phyloP scores from a whole-genome alignment of 64 coral and sea anemone species.

The Montipora cactus region DNA sequence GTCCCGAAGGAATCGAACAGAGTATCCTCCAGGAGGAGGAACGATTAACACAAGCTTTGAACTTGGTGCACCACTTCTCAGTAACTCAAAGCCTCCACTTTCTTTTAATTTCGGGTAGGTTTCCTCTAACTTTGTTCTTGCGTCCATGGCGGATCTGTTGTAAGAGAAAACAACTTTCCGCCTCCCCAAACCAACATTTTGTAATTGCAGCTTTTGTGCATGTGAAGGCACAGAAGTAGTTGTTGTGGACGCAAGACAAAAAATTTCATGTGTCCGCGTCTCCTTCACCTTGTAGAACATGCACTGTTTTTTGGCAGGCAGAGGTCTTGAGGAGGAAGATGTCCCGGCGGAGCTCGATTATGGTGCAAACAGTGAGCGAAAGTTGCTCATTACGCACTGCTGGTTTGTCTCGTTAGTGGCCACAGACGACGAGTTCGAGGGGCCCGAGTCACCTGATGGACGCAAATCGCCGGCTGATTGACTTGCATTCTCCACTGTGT shows the following conservation, averaged over 20 bases:
- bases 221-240: not conserved
- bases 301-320: not conserved
- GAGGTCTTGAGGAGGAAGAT: not conserved
- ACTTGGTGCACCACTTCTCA: slow-evolving; percentile 17
- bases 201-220: slow-evolving; percentile 16
- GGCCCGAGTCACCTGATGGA: not conserved
- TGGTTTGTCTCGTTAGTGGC: not conserved
- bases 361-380: not conserved
- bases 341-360: not conserved
- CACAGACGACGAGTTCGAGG: not conserved
- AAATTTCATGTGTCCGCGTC: not conserved
- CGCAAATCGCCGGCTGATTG: not conserved
- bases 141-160: slow-evolving; percentile 6
- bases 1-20: slow-evolving; percentile 19
- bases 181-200: slow-evolving; percentile 22
- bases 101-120: slow-evolving; percentile 50
- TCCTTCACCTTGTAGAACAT: not conserved
- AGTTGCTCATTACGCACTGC: not conserved
- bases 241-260: not conserved
- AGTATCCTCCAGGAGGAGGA: slow-evolving; percentile 24
- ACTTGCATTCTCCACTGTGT: not conserved
- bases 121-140: slow-evolving; percentile 32
- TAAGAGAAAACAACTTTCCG: slow-evolving; percentile 45
- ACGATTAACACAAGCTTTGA: not conserved
- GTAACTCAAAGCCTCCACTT: slow-evolving; percentile 4